Base-by-base conservation (phyloP, 2,888 invertebrate species). In the Stenichneumon culpator region DNA sequence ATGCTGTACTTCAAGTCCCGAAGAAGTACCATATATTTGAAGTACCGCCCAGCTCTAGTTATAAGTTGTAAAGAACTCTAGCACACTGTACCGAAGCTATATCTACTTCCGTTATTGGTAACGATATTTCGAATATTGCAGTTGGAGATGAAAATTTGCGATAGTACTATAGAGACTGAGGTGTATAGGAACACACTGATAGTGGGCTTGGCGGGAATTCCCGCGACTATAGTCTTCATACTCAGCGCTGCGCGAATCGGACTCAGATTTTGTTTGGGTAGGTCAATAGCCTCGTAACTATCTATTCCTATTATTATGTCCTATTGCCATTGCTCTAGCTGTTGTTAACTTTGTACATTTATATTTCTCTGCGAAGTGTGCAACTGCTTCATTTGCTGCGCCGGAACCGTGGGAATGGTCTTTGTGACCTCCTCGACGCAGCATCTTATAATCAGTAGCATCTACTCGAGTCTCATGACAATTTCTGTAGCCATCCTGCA, bases 391-490 rank as follows among this genome's bases (percentile, higher is more conserved):
- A 94, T 96, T 70, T 96, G 97, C 80, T 96, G 96, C 83, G 94
- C 95, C 36, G 96, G 96, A 52, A 97, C 97, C 0, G 95, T 97
- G 84, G 96, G 96, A 16, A 94, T 97, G 86, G 97, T 97, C 94
- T 97, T 95, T 94, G 97, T 97, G 54, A 95, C 96, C 90, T 96
- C 96, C 90, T 95, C 97, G 22, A 93, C 93, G 25, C 96, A 96
- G 91, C 97, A 97, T 94, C 94, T 97, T 90, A 95, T 96, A 63
- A 94, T 97, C 72, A 97, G 97, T 0, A 97, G 97, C 91, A 95
- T 97, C 92, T 97, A 97, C 93, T 97, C 97, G 93, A 97, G 97
- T 3, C 94, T 97, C 78, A 97, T 97, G 75, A 97, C 97, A 83
- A 95, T 97, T 87, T 96, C 96, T 87, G 97, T 97, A 92, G 96